A percentile compares a stretch with the other conserved stretches of the same genome.
Evolutionary conservation across 2,797 vertebrate genomes (phyloP).

Genomic region (Aeoliscus strigatus): DNA sequence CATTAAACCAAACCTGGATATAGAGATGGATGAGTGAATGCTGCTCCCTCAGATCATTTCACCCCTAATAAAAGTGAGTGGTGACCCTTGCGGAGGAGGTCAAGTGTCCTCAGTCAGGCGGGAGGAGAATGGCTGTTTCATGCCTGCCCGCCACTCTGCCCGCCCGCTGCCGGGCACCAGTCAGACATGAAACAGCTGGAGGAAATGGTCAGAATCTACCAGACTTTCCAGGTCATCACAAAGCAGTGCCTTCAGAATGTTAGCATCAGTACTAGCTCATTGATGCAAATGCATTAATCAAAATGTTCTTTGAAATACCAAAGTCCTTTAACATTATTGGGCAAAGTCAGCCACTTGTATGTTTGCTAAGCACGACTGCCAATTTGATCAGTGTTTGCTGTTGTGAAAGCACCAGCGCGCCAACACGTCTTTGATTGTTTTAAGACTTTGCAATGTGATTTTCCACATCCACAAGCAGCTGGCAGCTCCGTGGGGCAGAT

Average conservation of each 20-base stretch:
- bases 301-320: conserved; percentile 1
- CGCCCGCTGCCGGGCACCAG: conserved; percentile 11
- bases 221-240: not conserved
- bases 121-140: conserved; percentile 62
- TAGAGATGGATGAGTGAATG: conserved; percentile 37
- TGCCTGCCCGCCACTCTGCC: conserved; percentile 47
- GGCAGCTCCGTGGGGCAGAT: too few species aligned
- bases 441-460: too few species aligned
- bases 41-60: conserved; percentile 68
- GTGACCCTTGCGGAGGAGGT: conserved; percentile 76
- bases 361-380: too few species aligned
- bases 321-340: too few species aligned
- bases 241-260: conserved; percentile 1
- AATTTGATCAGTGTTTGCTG: too few species aligned
- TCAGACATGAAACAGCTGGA: conserved; percentile 20
- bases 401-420: too few species aligned
- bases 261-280: too few species aligned
- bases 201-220: conserved; percentile 1
- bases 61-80: conserved; percentile 75
- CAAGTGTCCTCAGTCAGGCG: conserved; percentile 78
- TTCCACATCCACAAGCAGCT: too few species aligned
- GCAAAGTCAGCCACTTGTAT: too few species aligned
- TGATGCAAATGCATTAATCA: not conserved
- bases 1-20: conserved; percentile 47
- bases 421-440: too few species aligned